Evolutionary conservation across 1,140 invertebrate genomes (phyloP), one percentile per base, ranked within the genome.

Genomic region (Latrodectus geometricus): DNA sequence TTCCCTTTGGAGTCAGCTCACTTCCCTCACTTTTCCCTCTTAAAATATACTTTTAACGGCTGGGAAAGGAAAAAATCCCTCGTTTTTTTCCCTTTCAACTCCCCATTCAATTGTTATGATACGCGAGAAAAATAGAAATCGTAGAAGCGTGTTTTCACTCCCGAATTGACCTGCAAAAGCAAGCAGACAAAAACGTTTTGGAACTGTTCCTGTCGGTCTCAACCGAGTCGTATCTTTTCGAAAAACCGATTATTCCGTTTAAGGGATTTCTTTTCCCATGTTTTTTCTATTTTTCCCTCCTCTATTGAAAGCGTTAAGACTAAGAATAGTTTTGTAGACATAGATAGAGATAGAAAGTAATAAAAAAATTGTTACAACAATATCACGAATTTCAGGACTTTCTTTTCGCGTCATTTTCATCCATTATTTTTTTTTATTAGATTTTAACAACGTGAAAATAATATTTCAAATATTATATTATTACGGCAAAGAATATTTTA

Each of bases 191-290:
- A 17, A 61, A 14, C 11, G 11, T 61, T 61, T 61, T 61, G 54
- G 8, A 14, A 8, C 54, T 61, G 11, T 61, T 61, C 17, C 54
- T 61, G 11, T 61, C 54, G 11, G 17, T 4, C 17, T 61, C 54
- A 61, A 14, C 54, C 11, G 17, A 61, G 54, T 61, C 17, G 54
- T 61, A 61, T 61, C 54, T 17, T 35, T 17, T 17, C 54, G 54
- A 61, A 61, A 61, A 61, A 61, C 54, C 54, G 54, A 61, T 61
- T 61, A 61, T 61, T 61, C 54, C 54, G 54, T 61, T 61, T 61
- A 61, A 61, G 17, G 54, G 54, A 61, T 61, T 61, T 61, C 54
- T 61, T 61, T 61, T 17, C 17, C 0, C 54, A 11, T 61, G 17
- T 61, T 61, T 61, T 14, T 61, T 5, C 35, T 35, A 35, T 35